Base-by-base conservation (phyloP, 2,888 invertebrate species). In the Chesias legatella region DNA sequence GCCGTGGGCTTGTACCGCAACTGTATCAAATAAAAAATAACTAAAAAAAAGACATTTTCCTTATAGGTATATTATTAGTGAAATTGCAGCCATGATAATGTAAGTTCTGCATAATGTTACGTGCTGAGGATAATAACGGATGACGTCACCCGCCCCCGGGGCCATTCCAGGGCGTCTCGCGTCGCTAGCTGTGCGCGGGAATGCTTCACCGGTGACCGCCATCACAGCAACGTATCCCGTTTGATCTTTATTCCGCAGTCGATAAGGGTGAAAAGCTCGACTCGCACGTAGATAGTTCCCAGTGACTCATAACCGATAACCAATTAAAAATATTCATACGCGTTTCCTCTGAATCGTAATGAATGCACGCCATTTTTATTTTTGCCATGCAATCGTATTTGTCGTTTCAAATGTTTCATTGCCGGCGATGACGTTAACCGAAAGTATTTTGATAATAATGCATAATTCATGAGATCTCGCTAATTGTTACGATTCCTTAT, bases 301-400 rank as follows among this genome's bases (percentile, higher is more conserved):
- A 35, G 43, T 58, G 58, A 58, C 36, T 56, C 56, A 58, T 49
- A 56, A 29, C 32, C 48, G 34, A 52, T 42, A 48, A 44, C 47
- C 47, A 52, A 58, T 54, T 51, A 56, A 53, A 48, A 54, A 47
- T 51, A 43, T 43, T 40, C 42, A 44, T 31, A 46, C 29, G 42
- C 35, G 31, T 47, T 49, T 51, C 41, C 35, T 44, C 35, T 28
- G 34, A 42, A 35, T 35, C 32, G 27, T 32, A 30, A 22, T 30
- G 32, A 32, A 33, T 6, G 27, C 21, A 10, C n/a, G n/a, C 13
- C 6, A 5, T 5, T 17, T 33, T 33, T 20, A 27, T 30, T 25
- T 33, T 30, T 30, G 5, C 13, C 21, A 26, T 37, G 31, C 17
- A 30, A 30, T 7, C 22, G n/a, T 22, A 7, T 22, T 22, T n/a